Base-by-base conservation (phyloP, 92 coral and sea anemone species). In the Siderastrea radians region DNA sequence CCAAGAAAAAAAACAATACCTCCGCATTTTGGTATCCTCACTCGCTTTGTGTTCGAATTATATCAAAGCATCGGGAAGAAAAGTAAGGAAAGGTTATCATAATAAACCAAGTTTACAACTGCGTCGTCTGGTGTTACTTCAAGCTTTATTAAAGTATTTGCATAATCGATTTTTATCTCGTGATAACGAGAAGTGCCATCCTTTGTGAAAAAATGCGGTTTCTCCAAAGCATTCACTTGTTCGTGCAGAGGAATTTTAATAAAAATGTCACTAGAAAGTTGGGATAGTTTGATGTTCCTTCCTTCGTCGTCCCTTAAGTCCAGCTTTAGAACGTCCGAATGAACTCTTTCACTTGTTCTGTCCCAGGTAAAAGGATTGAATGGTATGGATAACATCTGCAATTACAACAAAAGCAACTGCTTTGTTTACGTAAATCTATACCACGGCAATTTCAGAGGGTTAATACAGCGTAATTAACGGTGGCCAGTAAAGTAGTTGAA, bases 351-450 rank as follows among this genome's bases (percentile, higher is more conserved):
- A 1, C 89, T 82, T 12, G 89, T 76, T 48, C 72, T 3, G 69
- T 87, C 83, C 94, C 94, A 91, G 13, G 92, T 74, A 74, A 67
- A 91, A 64, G 74, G 76, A 47, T 86, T 83, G 49, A 79, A 88
- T n/a, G 81, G 77, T 2, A 90, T 57, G 7, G 85, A 82, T 4
- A 91, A 73, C 85, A 91, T 49, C 94, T 91, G 54, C 48, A 67
- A 80, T 14, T 4, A 3, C 15, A 74, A 38, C 1, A 7, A 73
- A 73, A 7, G 3, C 38, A 26, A 26, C 38, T 26, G 38, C 38
- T 26, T 26, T 26, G 38, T 26, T 26, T 26, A 26, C 0, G 38
- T 26, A 26, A 26, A 26, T 26, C 38, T 26, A 26, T 26, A 26
- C 38, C 38, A 26, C 38, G 0, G 38, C 38, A 26, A 26, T 26